phyloP scores from a whole-genome alignment of 1,140 invertebrate species.

The Kradibia gibbosae region DNA sequence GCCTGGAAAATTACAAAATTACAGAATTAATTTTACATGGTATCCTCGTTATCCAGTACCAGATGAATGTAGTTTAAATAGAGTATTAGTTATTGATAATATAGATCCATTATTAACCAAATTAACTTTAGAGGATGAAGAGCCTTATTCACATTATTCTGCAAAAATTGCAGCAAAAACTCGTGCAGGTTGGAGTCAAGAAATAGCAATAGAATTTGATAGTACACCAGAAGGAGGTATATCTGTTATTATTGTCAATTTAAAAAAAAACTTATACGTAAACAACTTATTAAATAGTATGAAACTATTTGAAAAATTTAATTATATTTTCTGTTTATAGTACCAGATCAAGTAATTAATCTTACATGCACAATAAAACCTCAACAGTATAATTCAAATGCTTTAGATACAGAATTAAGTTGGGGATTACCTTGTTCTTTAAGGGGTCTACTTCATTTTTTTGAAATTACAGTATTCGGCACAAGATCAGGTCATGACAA shows the following conservation, averaged over 20 bases:
- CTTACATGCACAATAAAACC: slow-evolving; percentile 51
- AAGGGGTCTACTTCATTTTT: slow-evolving; percentile 59
- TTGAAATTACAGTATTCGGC: slow-evolving; percentile 56
- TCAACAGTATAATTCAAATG: slow-evolving; percentile 52
- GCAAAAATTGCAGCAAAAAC: slow-evolving; percentile 60
- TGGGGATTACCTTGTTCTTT: slow-evolving; percentile 62
- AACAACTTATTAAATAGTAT: background rate
- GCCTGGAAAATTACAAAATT: slow-evolving; percentile 57
- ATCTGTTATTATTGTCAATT: too few relatives aligned
- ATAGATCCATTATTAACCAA: slow-evolving; percentile 26
- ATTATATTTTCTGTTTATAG: slow-evolving; percentile 49
- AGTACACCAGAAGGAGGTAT: slow-evolving; percentile 31
- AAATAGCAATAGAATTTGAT: slow-evolving; percentile 33
- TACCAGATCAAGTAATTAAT: slow-evolving; percentile 57
- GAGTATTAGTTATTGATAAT: slow-evolving; percentile 26
- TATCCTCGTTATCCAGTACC: slow-evolving; percentile 53
- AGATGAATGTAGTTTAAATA: slow-evolving; percentile 47
- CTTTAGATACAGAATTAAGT: slow-evolving; percentile 57
- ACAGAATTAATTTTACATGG: slow-evolving; percentile 59
- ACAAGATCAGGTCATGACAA: slow-evolving; percentile 48
- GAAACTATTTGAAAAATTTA: slow-evolving; percentile 1
- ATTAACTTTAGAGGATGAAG: slow-evolving; percentile 32
- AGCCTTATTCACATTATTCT: slow-evolving; percentile 57
- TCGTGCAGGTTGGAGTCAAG: slow-evolving; percentile 58
- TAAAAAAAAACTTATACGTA: background rate